Evolutionary conservation across 2,113 vertebrate genomes (phyloP).

Genomic region (Ochotona curzoniae): DNA sequence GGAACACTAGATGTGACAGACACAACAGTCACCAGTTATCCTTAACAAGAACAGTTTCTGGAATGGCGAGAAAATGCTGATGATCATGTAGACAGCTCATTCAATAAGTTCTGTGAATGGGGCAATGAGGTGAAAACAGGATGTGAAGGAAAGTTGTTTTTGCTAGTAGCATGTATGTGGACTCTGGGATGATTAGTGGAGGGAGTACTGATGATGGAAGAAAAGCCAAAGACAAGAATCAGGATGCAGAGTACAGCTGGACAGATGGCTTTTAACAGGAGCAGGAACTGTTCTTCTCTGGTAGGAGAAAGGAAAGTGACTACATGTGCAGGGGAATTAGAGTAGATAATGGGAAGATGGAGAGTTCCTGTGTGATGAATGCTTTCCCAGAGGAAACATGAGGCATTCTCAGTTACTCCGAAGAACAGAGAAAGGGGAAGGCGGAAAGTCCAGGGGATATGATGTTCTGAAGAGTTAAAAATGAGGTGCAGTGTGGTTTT

Average conservation of each 20-base stretch:
- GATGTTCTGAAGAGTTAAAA: slow-evolving; percentile 37
- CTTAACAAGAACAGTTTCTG: not conserved
- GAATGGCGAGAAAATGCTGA: not conserved
- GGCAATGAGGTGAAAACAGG: not conserved
- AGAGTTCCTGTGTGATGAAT: not conserved
- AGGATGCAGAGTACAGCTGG: not conserved
- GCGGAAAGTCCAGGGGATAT: slow-evolving; percentile 1
- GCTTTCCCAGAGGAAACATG: slow-evolving; percentile 25
- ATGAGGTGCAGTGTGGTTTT: not conserved
- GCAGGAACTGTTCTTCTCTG: not conserved
- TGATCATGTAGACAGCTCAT: not conserved
- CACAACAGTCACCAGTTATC: not conserved
- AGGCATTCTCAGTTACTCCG: not conserved
- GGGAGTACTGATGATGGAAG: not conserved
- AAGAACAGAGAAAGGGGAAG: not conserved
- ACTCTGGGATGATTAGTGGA: not conserved
- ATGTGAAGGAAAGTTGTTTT: not conserved
- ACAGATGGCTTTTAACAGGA: not conserved
- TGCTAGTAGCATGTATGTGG: not conserved
- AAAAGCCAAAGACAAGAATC: not conserved
- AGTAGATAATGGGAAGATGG: not conserved
- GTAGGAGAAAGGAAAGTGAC: not conserved
- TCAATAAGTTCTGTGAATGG: slow-evolving; percentile 33
- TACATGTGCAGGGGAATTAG: not conserved
- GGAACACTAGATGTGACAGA: not conserved